Conservation (phyloP, 2,113 vertebrate species). For the Pseudopodoces humilis region DNA sequence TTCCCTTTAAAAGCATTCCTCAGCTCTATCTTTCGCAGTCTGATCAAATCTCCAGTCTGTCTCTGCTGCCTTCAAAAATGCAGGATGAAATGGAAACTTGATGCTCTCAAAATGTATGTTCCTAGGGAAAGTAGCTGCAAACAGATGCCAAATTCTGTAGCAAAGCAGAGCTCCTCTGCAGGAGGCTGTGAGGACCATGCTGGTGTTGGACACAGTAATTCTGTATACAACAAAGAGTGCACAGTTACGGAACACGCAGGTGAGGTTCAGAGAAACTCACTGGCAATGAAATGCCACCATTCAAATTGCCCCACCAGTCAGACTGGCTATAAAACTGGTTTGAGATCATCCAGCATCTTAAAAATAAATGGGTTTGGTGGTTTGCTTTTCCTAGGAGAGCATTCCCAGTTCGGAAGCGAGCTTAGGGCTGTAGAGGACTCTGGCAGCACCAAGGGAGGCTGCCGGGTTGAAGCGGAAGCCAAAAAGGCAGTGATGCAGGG, state of each 20-base stretch:
- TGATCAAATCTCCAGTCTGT: conserved; percentile 10
- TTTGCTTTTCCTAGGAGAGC: not conserved
- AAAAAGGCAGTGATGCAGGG: not conserved
- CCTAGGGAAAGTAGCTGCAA: not conserved
- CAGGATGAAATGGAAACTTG: not conserved
- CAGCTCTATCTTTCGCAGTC: conserved; percentile 2
- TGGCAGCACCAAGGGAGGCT: not conserved
- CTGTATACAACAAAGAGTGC: conserved; percentile 37
- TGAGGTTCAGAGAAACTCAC: not conserved
- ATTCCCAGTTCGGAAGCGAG: not conserved
- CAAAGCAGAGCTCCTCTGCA: not conserved
- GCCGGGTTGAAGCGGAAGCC: not conserved
- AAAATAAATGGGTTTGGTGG: not conserved
- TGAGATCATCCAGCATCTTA: not conserved
- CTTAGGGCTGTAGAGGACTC: not conserved
- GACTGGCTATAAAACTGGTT: not conserved
- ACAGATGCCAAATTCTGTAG: not conserved
- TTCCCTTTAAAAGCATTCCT: not conserved
- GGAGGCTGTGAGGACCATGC: not conserved
- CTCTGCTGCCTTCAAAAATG: not conserved
- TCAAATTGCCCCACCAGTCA: not conserved
- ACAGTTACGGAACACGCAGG: not conserved
- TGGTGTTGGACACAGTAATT: not conserved
- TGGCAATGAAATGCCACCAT: not conserved
- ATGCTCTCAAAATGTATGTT: not conserved